phyloP scores from a whole-genome alignment of 2,113 vertebrate genomes.

The Pygoscelis antarcticus region DNA sequence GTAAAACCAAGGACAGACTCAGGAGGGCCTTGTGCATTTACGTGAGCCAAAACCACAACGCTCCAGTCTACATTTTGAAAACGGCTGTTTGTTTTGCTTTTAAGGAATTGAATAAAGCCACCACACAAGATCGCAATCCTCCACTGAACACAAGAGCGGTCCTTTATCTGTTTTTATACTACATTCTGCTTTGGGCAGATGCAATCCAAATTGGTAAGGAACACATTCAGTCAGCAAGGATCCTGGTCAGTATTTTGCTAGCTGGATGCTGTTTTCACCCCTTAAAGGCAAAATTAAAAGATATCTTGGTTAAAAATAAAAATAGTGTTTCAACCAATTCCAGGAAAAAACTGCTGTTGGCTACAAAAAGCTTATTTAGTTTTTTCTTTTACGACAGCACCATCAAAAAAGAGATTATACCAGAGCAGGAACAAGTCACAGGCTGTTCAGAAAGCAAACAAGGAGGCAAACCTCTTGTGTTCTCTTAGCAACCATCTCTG shows the following conservation, averaged over 20 bases:
- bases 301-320: background rate
- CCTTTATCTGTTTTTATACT: background rate
- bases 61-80: background rate
- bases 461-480: background rate
- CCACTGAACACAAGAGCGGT: background rate
- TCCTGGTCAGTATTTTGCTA: background rate
- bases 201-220: background rate
- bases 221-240: background rate
- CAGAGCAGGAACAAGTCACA: background rate
- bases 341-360: background rate
- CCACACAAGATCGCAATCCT: fast-evolving
- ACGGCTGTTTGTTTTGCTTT: background rate
- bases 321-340: background rate
- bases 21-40: background rate
- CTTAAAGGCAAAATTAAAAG: background rate
- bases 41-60: background rate
- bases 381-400: constrained; percentile 1
- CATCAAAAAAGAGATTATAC: background rate
- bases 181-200: background rate
- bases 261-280: background rate
- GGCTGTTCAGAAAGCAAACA: background rate
- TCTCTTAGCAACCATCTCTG: constrained; percentile 9
- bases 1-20: background rate
- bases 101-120: background rate
- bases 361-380: background rate